Conservation (phyloP, 2,797 vertebrate genomes). For the Pelodytes ibericus region DNA sequence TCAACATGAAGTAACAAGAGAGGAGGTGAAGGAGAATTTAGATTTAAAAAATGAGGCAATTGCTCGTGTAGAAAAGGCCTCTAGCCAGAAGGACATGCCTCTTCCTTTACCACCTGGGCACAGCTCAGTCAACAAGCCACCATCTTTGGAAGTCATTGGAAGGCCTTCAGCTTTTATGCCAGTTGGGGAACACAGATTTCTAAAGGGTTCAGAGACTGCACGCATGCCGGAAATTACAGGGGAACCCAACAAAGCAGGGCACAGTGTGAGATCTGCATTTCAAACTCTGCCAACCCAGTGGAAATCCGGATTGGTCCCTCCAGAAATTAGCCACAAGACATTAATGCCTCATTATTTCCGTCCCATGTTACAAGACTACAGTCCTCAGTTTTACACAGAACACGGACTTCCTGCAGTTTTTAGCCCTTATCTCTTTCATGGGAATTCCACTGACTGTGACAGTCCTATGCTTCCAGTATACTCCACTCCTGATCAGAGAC, state of each 20-base stretch:
- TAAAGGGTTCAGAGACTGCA: constrained; percentile 62
- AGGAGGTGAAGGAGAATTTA: constrained; percentile 73
- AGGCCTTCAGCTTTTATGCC: constrained; percentile 87
- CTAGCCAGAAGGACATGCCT: constrained; percentile 58
- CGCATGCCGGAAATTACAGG: constrained; percentile 63
- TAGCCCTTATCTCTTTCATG: constrained; percentile 78
- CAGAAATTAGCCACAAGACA: constrained; percentile 72
- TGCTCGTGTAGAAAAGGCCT: constrained; percentile 63
- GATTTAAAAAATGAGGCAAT: constrained; percentile 62
- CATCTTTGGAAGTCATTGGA: constrained; percentile 63
- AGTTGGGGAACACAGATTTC: constrained; percentile 80
- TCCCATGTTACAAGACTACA: constrained; percentile 79
- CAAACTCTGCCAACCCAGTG: constrained; percentile 76
- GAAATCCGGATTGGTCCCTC: constrained; percentile 73
- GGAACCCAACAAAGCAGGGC: constrained; percentile 65
- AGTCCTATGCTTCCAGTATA: constrained; percentile 74
- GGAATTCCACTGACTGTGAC: constrained; percentile 72
- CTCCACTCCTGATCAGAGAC: constrained; percentile 81
- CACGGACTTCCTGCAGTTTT: constrained; percentile 77
- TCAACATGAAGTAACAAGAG: constrained; percentile 65
- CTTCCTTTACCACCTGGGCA: constrained; percentile 58
- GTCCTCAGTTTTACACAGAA: constrained; percentile 80
- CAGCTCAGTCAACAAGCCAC: constrained; percentile 59
- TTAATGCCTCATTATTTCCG: constrained; percentile 75
- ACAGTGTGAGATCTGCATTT: constrained; percentile 75